A percentile compares a stretch with the other conserved stretches of the same genome.
Conservation (phyloP, 2,888 invertebrate genomes). For the Bellardia pandia region DNA sequence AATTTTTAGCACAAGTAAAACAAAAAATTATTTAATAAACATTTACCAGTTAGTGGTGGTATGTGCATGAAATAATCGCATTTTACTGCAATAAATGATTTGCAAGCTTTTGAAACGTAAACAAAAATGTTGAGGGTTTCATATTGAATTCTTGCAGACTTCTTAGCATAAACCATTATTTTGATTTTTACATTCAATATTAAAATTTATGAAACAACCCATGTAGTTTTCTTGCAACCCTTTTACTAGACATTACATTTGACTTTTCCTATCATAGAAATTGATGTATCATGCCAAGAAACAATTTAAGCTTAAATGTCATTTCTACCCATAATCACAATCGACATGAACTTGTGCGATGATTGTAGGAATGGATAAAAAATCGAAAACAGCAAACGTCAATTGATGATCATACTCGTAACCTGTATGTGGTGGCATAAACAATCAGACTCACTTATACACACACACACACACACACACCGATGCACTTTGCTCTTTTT, state of each 20-base stretch:
- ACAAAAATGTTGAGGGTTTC: too few species aligned
- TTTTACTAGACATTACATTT: slow-evolving; percentile 30
- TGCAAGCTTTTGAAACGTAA: background rate
- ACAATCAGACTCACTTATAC: background rate
- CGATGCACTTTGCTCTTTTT: slow-evolving; percentile 23
- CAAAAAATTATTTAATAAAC: slow-evolving; percentile 19
- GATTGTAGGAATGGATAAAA: slow-evolving; percentile 27
- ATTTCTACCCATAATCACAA: slow-evolving; percentile 74
- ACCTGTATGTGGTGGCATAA: slow-evolving; percentile 14
- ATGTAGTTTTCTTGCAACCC: slow-evolving; percentile 56
- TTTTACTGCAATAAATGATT: background rate
- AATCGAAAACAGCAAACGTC: background rate
- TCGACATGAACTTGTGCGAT: slow-evolving; percentile 75
- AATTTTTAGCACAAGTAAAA: slow-evolving; percentile 33
- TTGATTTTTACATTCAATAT: background rate
- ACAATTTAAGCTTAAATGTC: slow-evolving; percentile 81
- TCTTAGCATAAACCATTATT: too few species aligned
- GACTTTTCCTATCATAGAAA: slow-evolving; percentile 75
- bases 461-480: background rate
- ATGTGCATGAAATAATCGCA: background rate
- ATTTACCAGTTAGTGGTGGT: background rate
- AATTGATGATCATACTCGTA: slow-evolving; percentile 35
- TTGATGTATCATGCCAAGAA: slow-evolving; percentile 84
- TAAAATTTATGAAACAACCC: slow-evolving; percentile 53
- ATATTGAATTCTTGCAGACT: too few species aligned